A percentile compares a stretch with the other conserved stretches of the same genome.
Conservation (phyloP, 2,888 invertebrate genomes). For the Polymixis lichenea region DNA sequence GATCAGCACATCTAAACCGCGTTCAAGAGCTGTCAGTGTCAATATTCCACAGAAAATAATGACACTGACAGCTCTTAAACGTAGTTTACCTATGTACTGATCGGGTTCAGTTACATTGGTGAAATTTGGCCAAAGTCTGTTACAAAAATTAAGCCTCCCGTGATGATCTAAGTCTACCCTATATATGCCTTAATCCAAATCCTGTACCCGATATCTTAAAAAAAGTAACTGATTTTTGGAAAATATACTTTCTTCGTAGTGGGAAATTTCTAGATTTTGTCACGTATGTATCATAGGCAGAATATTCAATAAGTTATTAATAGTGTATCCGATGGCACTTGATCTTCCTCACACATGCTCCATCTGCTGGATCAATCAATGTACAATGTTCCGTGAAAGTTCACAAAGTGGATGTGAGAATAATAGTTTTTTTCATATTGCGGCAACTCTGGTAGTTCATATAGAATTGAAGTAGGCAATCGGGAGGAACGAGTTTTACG, state of each 20-base stretch:
- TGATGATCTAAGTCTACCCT: too few relatives aligned
- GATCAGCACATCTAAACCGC: too few relatives aligned
- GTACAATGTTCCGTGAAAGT: slow-evolving; percentile 48
- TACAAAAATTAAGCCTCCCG: too few relatives aligned
- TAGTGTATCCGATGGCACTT: slow-evolving; percentile 26
- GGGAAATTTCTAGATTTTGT: background rate
- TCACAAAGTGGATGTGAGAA: slow-evolving; percentile 14
- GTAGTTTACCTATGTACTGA: too few relatives aligned
- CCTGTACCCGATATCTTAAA: too few relatives aligned
- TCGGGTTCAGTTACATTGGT: too few relatives aligned
- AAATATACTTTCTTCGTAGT: background rate
- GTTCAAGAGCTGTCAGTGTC: too few relatives aligned
- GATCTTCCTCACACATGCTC: slow-evolving; percentile 29
- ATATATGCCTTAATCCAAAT: too few relatives aligned
- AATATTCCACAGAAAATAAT: too few relatives aligned
- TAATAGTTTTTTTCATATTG: slow-evolving; percentile 41
- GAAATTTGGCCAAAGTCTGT: too few relatives aligned
- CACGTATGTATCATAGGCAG: background rate
- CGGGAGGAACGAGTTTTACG: background rate
- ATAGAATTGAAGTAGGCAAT: slow-evolving; percentile 25
- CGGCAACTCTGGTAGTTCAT: slow-evolving; percentile 23
- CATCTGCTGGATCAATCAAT: slow-evolving; percentile 52
- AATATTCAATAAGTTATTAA: slow-evolving; percentile 32
- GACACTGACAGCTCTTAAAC: too few relatives aligned
- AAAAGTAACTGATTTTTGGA: background rate